Conservation (phyloP, 2,797 vertebrate genomes). For the Pipistrellus pygmaeus region DNA sequence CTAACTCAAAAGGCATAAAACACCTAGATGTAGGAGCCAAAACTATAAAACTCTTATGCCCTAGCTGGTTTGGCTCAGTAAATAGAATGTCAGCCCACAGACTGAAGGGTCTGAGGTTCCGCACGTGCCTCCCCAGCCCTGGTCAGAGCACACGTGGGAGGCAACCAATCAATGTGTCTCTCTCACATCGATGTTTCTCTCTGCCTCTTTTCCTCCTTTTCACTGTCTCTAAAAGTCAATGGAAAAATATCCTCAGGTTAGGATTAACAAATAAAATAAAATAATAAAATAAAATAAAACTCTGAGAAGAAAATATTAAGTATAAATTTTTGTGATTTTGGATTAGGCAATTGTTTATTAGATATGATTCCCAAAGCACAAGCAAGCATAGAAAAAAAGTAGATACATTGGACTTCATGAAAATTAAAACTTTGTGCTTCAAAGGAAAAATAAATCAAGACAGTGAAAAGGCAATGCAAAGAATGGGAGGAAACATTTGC, state of each 20-base stretch:
- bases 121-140: no score
- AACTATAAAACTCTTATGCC: neutral
- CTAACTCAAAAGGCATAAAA: neutral
- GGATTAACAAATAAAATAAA: no score
- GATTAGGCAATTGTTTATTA: neutral
- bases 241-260: no score
- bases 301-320: neutral
- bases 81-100: no score
- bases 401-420: neutral
- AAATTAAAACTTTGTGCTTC: slow-evolving; percentile 23
- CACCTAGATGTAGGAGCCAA: neutral
- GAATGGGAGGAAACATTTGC: neutral
- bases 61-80: no score
- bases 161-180: no score
- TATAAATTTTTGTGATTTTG: neutral
- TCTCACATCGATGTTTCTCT: no score
- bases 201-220: neutral
- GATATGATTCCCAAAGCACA: neutral
- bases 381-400: neutral
- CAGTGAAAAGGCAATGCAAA: neutral
- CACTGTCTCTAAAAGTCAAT: neutral
- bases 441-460: neutral
- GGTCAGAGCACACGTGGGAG: no score
- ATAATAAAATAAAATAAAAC: no score
- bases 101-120: no score